Percentiles rank a stretch among this genome's conserved stretches.
Conservation (phyloP, 2,888 invertebrate species). For the Yponomeuta sedellus region DNA sequence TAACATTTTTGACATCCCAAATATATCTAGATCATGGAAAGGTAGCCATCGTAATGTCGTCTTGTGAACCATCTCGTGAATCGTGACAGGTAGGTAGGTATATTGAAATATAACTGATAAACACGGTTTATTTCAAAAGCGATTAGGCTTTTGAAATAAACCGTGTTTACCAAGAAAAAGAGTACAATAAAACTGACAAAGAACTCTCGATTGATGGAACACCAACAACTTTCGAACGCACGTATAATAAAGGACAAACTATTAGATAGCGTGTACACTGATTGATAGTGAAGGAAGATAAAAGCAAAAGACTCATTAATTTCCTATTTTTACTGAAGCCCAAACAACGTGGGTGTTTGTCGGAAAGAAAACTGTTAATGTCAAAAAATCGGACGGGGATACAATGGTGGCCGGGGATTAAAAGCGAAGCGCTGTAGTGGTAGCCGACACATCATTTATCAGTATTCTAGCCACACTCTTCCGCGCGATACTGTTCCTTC, state of each 20-base stretch:
- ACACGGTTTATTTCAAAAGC: too few species aligned
- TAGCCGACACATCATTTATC: constrained; percentile 70
- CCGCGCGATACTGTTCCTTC: constrained; percentile 24
- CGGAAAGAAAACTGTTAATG: constrained; percentile 55
- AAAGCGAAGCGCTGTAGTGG: constrained; percentile 72
- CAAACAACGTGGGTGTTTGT: constrained; percentile 51
- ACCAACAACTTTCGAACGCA: background rate
- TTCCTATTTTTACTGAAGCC: constrained; percentile 48
- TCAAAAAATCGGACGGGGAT: constrained; percentile 62
- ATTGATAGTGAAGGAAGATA: constrained; percentile 60
- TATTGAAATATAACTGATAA: too few species aligned
- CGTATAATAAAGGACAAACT: constrained; percentile 29
- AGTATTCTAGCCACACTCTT: constrained; percentile 49
- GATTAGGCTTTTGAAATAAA: too few species aligned
- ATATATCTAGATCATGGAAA: too few species aligned
- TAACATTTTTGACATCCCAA: too few species aligned
- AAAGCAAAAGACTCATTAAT: constrained; percentile 55
- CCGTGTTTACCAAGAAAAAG: too few species aligned
- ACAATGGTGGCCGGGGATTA: constrained; percentile 68
- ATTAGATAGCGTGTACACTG: constrained; percentile 42
- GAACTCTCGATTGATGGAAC: background rate
- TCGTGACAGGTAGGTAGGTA: too few species aligned
- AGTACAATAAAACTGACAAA: too few species aligned
- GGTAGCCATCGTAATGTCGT: too few species aligned
- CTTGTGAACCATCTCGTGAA: too few species aligned